These are phyloP conservation scores for Salpingus planirostris DNA, from an alignment of 2,888 invertebrate species.

Conservation along the genomic window DNA sequence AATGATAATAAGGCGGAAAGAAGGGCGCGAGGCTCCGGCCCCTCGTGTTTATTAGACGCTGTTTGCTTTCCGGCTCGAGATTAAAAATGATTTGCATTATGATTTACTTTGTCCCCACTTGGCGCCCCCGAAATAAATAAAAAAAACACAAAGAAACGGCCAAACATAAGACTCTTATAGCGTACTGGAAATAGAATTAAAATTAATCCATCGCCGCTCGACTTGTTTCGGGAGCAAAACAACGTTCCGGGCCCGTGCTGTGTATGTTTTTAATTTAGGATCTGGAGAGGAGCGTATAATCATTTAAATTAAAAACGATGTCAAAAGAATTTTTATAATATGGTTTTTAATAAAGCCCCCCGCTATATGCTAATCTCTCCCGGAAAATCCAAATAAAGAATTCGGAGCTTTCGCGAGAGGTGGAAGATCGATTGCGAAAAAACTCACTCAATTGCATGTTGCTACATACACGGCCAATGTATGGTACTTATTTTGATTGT, in stretches of 20 bases:
- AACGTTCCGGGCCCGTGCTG: too few relatives aligned
- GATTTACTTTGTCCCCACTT: slow-evolving; percentile 25
- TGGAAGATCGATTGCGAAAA: too few relatives aligned
- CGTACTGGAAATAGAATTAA: slow-evolving; percentile 30
- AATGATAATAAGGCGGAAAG: too few relatives aligned
- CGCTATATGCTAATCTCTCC: slow-evolving; percentile 9
- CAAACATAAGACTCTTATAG: too few relatives aligned
- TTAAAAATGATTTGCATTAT: slow-evolving; percentile 35
- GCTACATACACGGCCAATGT: too few relatives aligned
- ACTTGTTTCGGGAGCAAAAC: too few relatives aligned
- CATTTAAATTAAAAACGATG: slow-evolving; percentile 24
- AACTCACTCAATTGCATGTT: too few relatives aligned
- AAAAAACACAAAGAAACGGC: slow-evolving; percentile 24
- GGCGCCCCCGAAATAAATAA: slow-evolving; percentile 26
- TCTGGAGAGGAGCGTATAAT: slow-evolving; percentile 17
- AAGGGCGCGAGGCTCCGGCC: too few relatives aligned
- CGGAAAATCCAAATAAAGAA: too few relatives aligned
- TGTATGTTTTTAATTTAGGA: slow-evolving; percentile 27
- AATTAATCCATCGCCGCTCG: slow-evolving; percentile 26
- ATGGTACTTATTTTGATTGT: too few relatives aligned
- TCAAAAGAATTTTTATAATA: slow-evolving; percentile 18
- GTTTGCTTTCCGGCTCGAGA: slow-evolving; percentile 33
- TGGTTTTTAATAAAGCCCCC: slow-evolving; percentile 12
- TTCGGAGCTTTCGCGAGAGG: too few relatives aligned
- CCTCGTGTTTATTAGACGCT: slow-evolving; percentile 29